Evolutionary conservation across 2,888 invertebrate genomes (phyloP), one percentile per base, ranked within the genome.

Genomic region (Diaprepes abbreviatus): DNA sequence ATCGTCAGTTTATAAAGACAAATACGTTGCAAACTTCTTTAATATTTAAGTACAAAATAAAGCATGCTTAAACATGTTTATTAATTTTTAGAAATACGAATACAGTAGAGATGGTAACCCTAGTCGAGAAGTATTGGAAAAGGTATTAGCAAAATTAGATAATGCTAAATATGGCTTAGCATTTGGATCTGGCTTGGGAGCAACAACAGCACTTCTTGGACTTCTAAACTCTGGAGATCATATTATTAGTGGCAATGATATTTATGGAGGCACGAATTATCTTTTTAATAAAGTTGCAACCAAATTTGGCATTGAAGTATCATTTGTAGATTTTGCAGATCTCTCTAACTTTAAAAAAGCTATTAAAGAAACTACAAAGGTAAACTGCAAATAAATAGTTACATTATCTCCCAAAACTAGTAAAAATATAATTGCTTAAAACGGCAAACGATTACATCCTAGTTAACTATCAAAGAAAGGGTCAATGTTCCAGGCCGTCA

Each of bases 231-330:
- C 86, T 70, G 98, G 98, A 0, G 98, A 99, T 82, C 97, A 98
- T 80, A 87, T 99, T 9, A 83, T 99, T 50, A 57, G 93, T 77
- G 91, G 93, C 70, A 96, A 98, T 83, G 98, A 98, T 84, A 88
- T 98, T 2, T 99, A 98, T 80, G 98, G 98, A 60, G 98, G 98
- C 16, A 95, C 95, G 0, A 93, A 93, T 79, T 88, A 96, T 75
- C 80, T 91, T 38, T 85, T 89, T 73, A 86, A 86, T 84, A 87
- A 85, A 77, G 79, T 84, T 10, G 78, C 79, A 0, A 74, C 86
- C 0, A 89, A 89, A 75, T 88, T 93, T 80, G 93, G 93, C 2
- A 87, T 98, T 17, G 87, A 91, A 76, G 87, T 90, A 9, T 88
- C 91, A 5, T 93, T 96, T 82, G 90, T 92, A 16, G 95, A 98